These are phyloP conservation scores for Hippocampus zosterae DNA, from an alignment of 2,113 vertebrate genomes.

Conservation along the genomic window DNA sequence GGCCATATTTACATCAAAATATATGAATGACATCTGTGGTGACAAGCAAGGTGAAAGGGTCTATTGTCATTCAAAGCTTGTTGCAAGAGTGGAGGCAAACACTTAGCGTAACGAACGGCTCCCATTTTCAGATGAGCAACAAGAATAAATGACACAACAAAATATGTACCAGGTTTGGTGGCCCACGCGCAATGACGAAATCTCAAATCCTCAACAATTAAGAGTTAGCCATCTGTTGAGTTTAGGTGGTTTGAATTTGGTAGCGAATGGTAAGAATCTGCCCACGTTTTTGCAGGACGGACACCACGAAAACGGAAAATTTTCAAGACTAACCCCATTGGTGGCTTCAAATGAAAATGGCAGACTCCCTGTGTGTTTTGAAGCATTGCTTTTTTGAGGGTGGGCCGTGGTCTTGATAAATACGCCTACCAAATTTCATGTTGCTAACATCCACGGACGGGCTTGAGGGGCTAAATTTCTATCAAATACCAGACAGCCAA, in stretches of 20 bases:
- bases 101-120: background rate
- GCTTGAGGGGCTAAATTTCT: too few species aligned
- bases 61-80: background rate
- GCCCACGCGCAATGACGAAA: background rate
- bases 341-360: too few species aligned
- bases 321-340: too few species aligned
- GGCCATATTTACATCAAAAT: background rate
- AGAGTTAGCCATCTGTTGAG: background rate
- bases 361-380: too few species aligned
- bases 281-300: too few species aligned
- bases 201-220: background rate
- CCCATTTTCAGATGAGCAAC: background rate
- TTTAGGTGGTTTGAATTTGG: background rate
- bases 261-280: background rate
- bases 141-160: background rate
- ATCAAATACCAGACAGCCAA: too few species aligned
- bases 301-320: too few species aligned
- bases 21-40: background rate
- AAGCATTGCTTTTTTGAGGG: too few species aligned
- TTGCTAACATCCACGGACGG: too few species aligned
- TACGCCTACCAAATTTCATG: background rate
- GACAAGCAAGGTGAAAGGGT: background rate
- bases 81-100: background rate
- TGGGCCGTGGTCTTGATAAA: too few species aligned
- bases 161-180: background rate